Conservation (phyloP, 2,888 invertebrate genomes). For the Nesidiocoris tenuis region DNA sequence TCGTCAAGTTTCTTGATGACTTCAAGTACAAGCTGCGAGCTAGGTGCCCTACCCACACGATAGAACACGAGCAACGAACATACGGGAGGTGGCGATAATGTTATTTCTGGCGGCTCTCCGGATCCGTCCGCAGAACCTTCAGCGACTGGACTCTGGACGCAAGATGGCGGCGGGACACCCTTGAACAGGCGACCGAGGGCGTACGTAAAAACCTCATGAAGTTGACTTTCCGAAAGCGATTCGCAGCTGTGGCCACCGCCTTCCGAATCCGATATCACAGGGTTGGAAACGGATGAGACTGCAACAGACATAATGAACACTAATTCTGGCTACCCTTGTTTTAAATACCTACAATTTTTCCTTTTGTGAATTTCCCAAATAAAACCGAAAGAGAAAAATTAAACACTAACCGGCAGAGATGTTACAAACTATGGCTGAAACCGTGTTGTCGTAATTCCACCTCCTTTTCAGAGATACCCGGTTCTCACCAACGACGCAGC, state of each 20-base stretch:
- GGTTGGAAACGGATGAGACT: conserved; percentile 55
- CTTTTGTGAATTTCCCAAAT: neutral
- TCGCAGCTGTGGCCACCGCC: conserved; percentile 50
- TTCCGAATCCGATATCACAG: conserved; percentile 55
- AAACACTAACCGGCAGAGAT: conserved; percentile 69
- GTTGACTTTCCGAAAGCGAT: conserved; percentile 54
- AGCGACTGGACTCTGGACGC: conserved; percentile 18
- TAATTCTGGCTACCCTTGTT: neutral
- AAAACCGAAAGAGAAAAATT: neutral
- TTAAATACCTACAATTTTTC: neutral
- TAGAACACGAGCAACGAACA: conserved; percentile 48
- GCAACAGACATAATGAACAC: conserved; percentile 10
- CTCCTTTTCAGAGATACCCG: conserved; percentile 80
- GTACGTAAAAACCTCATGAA: conserved; percentile 59
- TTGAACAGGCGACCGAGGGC: conserved; percentile 57
- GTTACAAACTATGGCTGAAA: conserved; percentile 81
- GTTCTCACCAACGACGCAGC: conserved; percentile 78
- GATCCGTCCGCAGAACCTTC: conserved; percentile 1
- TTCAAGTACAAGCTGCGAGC: conserved; percentile 42
- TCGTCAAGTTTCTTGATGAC: conserved; percentile 50
- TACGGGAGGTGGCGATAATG: conserved; percentile 43
- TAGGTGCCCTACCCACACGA: conserved; percentile 46
- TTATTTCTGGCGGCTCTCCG: conserved; percentile 12
- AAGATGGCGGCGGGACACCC: conserved; percentile 53
- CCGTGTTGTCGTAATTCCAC: conserved; percentile 87